A percentile compares a stretch with the other conserved stretches of the same genome.
Evolutionary conservation across 2,888 invertebrate genomes (phyloP).

Genomic region (Xylocampa areola): DNA sequence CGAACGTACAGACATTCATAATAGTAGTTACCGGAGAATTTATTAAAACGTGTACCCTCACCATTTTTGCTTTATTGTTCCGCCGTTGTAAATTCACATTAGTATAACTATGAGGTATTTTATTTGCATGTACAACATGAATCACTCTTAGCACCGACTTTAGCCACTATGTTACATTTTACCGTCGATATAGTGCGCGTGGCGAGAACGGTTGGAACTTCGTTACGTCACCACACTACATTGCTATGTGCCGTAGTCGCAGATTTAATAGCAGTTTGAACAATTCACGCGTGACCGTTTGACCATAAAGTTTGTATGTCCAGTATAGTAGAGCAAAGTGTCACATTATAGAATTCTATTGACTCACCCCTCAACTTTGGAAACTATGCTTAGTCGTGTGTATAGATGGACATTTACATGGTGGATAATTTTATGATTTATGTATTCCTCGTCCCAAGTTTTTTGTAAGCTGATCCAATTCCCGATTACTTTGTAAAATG

Average conservation of each 20-base stretch:
- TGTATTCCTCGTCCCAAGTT: constrained; percentile 1
- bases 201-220: constrained; percentile 61
- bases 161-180: constrained; percentile 64
- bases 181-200: constrained; percentile 65
- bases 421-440: constrained; percentile 28
- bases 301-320: constrained; percentile 62
- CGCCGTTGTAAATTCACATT: constrained; percentile 41
- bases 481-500: no score
- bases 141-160: constrained; percentile 55
- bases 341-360: constrained; percentile 49
- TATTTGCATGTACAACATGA: constrained; percentile 48
- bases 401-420: constrained; percentile 35
- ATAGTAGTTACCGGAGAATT: constrained; percentile 36
- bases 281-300: constrained; percentile 67
- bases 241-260: constrained; percentile 56
- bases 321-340: constrained; percentile 42
- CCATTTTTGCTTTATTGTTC: constrained; percentile 31
- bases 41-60: constrained; percentile 28
- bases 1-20: constrained; percentile 28
- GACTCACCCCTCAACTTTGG: constrained; percentile 44
- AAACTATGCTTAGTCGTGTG: constrained; percentile 38
- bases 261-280: constrained; percentile 70
- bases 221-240: constrained; percentile 66
- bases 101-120: constrained; percentile 42
- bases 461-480: background rate